Percentiles rank a stretch among this genome's conserved stretches.
phyloP scores from a whole-genome alignment of 2,113 vertebrate genomes.

The Stigmatopora nigra region DNA sequence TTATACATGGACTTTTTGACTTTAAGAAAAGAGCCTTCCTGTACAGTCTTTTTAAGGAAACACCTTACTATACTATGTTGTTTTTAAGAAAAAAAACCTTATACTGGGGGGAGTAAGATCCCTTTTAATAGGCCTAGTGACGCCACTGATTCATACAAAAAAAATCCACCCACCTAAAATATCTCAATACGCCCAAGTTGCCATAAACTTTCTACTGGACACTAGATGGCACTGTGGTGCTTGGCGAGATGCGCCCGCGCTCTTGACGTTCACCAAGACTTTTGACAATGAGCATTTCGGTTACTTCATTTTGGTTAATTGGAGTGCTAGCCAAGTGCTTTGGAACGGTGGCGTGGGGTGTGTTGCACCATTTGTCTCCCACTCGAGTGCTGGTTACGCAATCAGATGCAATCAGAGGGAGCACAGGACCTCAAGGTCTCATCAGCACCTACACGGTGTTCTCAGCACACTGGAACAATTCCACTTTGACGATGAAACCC shows the following conservation, averaged over 20 bases:
- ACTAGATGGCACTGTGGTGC: background rate
- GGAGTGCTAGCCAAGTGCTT: conserved; percentile 61
- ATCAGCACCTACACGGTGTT: conserved; percentile 66
- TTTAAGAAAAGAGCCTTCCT: too few species aligned
- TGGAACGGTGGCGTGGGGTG: conserved; percentile 48
- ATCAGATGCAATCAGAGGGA: conserved; percentile 63
- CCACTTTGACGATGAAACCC: conserved; percentile 50
- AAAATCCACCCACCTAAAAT: background rate
- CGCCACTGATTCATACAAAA: too few species aligned
- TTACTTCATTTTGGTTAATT: conserved; percentile 59
- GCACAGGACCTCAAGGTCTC: conserved; percentile 59
- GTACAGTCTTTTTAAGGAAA: too few species aligned
- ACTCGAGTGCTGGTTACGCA: conserved; percentile 64
- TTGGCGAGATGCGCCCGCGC: background rate
- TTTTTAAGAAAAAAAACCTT: too few species aligned
- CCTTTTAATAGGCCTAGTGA: too few species aligned
- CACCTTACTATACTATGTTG: too few species aligned
- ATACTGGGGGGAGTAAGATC: too few species aligned
- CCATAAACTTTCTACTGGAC: background rate
- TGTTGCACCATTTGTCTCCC: conserved; percentile 59
- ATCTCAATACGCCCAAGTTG: background rate
- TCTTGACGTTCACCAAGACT: conserved; percentile 28
- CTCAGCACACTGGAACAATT: conserved; percentile 39
- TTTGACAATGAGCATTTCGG: conserved; percentile 51
- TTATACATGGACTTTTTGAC: too few species aligned